Conservation (phyloP, 2,797 vertebrate genomes). For the Pseudocheirus occidentalis region DNA sequence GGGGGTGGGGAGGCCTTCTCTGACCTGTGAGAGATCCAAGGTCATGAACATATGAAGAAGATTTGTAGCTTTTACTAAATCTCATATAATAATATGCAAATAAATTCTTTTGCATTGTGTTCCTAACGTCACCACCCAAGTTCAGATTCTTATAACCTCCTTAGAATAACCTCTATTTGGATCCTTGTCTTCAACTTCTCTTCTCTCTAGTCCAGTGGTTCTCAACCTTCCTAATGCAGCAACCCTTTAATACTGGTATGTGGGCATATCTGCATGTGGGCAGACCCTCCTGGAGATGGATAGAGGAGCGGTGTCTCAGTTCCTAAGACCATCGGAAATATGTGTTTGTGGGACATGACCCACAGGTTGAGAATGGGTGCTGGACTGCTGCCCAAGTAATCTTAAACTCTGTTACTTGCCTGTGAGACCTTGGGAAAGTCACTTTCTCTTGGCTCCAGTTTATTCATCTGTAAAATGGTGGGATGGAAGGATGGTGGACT, state of each 20-base stretch:
- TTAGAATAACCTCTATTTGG: background rate
- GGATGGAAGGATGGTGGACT: no score
- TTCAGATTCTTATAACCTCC: background rate
- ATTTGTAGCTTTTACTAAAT: background rate
- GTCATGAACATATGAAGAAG: background rate
- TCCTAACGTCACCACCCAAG: background rate
- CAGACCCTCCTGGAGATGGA: no score
- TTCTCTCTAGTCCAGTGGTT: background rate
- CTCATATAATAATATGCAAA: background rate
- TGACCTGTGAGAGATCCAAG: background rate
- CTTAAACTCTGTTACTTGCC: background rate
- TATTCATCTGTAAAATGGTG: no score
- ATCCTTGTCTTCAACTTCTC: background rate
- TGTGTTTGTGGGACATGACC: no score
- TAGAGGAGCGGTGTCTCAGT: no score
- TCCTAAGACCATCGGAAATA: no score
- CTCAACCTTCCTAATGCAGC: no score
- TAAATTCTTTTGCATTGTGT: background rate
- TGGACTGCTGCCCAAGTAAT: background rate
- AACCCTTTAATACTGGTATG: no score
- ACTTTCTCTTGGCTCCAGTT: no score
- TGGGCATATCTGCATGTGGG: no score
- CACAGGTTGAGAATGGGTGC: no score
- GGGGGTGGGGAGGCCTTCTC: background rate
- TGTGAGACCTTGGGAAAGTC: no score